Conservation (phyloP, 2,797 vertebrate genomes). For the Tiaroga cobitis region DNA sequence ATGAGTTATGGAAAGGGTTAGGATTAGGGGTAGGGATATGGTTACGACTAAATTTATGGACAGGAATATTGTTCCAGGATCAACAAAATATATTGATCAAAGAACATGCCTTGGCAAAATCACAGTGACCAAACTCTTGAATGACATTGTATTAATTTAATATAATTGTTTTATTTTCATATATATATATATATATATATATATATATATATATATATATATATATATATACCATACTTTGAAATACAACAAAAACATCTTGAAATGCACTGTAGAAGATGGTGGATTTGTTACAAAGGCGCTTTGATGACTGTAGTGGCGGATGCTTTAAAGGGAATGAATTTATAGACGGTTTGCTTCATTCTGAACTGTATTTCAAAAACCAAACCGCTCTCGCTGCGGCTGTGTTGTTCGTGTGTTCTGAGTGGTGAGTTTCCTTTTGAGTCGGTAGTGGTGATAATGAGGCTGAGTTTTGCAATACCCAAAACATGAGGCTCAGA, state of each 20-base stretch:
- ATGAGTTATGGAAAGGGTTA: no score
- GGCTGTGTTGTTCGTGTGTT: constrained; percentile 6
- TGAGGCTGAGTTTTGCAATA: constrained; percentile 47
- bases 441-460: constrained; percentile 31
- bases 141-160: neutral
- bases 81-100: no score
- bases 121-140: neutral
- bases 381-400: neutral
- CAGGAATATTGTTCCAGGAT: no score
- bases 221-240: neutral
- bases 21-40: no score
- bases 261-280: neutral
- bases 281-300: constrained; percentile 6
- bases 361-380: neutral
- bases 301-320: neutral
- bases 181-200: no score
- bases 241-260: neutral
- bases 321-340: neutral
- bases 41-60: no score
- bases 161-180: neutral
- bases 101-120: no score
- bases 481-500: constrained; percentile 41
- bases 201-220: no score
- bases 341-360: constrained; percentile 20
- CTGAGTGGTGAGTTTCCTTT: constrained; percentile 23